Conservation (phyloP, 2,797 vertebrate genomes). For the Sciurus carolinensis region DNA sequence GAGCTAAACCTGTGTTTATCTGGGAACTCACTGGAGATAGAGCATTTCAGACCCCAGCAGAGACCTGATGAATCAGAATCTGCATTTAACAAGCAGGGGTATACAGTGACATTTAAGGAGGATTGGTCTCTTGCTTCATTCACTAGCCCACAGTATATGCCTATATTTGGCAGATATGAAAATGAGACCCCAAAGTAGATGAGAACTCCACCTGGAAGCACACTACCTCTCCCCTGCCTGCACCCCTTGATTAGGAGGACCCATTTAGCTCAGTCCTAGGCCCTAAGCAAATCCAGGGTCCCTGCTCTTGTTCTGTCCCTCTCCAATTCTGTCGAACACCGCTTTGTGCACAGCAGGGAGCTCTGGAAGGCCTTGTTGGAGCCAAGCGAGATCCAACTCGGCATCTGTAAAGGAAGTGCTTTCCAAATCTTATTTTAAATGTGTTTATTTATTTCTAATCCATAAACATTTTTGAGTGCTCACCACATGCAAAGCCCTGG, state of each 20-base stretch:
- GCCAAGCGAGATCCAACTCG: background rate
- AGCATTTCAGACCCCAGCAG: background rate
- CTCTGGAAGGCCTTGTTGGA: background rate
- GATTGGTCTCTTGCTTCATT: background rate
- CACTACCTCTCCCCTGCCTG: too few relatives aligned
- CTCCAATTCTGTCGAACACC: background rate
- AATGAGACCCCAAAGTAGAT: background rate
- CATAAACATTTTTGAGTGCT: conserved; percentile 78
- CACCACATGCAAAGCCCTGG: conserved; percentile 72
- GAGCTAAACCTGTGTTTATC: background rate
- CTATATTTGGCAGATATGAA: background rate
- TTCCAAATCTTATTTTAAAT: conserved; percentile 76
- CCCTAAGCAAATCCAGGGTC: background rate
- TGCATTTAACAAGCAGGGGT: background rate
- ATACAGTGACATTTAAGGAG: background rate
- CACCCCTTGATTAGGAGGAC: background rate
- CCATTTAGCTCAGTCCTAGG: background rate
- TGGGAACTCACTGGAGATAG: background rate
- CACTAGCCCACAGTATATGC: background rate
- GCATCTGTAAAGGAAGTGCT: conserved; percentile 75
- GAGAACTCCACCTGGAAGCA: background rate
- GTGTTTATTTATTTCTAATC: conserved; percentile 79
- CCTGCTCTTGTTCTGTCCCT: background rate
- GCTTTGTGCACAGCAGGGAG: background rate
- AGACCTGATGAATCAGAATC: background rate